Conservation (phyloP, 2,888 invertebrate species). For the Macaria notata region DNA sequence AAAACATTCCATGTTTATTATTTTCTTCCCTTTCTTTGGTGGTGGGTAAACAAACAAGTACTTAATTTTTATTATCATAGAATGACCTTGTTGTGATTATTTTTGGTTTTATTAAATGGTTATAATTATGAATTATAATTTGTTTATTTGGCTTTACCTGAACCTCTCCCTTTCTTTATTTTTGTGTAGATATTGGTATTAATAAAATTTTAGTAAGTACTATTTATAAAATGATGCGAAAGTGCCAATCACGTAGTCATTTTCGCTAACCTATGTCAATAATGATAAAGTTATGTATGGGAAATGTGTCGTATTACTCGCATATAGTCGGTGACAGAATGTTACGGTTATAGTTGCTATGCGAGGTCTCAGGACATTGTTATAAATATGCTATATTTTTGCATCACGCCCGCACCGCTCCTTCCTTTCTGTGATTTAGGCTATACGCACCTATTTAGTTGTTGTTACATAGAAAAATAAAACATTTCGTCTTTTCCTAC, state of each 20-base stretch:
- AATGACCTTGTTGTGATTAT: constrained; percentile 54
- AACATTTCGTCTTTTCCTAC: constrained; percentile 59
- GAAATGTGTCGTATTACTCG: constrained; percentile 26
- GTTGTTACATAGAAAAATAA: constrained; percentile 37
- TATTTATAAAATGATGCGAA: constrained; percentile 42
- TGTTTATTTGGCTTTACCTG: constrained; percentile 50
- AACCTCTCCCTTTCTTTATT: constrained; percentile 24
- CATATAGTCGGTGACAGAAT: constrained; percentile 26
- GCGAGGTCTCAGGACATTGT: constrained; percentile 42
- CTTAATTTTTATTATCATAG: constrained; percentile 55
- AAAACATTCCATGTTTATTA: constrained; percentile 40
- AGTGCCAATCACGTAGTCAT: constrained; percentile 57
- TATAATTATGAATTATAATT: constrained; percentile 53
- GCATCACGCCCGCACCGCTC: constrained; percentile 72
- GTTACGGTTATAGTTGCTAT: constrained; percentile 54
- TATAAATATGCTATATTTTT: constrained; percentile 62
- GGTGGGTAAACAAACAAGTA: constrained; percentile 58
- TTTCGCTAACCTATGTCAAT: constrained; percentile 69
- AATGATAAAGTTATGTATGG: constrained; percentile 33
- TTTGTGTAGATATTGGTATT: neutral
- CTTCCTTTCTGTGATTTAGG: constrained; percentile 79
- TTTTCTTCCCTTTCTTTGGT: constrained; percentile 47
- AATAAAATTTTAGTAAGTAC: neutral
- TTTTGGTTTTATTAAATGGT: constrained; percentile 77
- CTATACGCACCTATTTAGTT: constrained; percentile 59